Evolutionary conservation across 2,888 invertebrate genomes (phyloP).

Genomic region (Drosophila putrida): DNA sequence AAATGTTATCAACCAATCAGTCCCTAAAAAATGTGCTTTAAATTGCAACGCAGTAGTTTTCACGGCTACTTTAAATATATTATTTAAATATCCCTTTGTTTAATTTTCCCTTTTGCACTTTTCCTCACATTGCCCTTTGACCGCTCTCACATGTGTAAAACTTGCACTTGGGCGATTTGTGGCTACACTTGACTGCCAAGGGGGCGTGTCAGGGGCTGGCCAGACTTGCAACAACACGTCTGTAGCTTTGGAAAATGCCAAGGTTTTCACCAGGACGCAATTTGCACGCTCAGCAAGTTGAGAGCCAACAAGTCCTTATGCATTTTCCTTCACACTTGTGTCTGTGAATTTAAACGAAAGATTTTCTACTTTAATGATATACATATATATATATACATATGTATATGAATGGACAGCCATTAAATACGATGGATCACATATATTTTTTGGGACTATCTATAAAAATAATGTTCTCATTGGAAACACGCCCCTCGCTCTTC

Average conservation of each 20-base stretch:
- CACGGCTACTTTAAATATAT: background rate
- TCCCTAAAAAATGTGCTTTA: background rate
- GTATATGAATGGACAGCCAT: constrained; percentile 31
- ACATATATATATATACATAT: constrained; percentile 38
- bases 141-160: constrained; percentile 23
- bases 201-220: constrained; percentile 11
- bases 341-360: constrained; percentile 18
- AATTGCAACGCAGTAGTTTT: background rate
- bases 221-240: background rate
- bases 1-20: too few species aligned
- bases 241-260: constrained; percentile 39
- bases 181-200: constrained; percentile 21
- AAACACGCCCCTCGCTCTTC: background rate
- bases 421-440: constrained; percentile 9
- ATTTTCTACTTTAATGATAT: constrained; percentile 59
- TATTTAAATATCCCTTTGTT: background rate
- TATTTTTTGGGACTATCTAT: background rate
- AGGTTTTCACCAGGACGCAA: constrained; percentile 18
- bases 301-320: background rate
- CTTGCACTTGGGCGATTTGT: constrained; percentile 19
- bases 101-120: background rate
- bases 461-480: background rate
- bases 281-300: constrained; percentile 15
- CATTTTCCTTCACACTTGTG: background rate
- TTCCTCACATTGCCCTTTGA: background rate